Evolutionary conservation across 2,113 vertebrate genomes (phyloP), one percentile per base, ranked within the genome.

Genomic region (Oceanites oceanicus): DNA sequence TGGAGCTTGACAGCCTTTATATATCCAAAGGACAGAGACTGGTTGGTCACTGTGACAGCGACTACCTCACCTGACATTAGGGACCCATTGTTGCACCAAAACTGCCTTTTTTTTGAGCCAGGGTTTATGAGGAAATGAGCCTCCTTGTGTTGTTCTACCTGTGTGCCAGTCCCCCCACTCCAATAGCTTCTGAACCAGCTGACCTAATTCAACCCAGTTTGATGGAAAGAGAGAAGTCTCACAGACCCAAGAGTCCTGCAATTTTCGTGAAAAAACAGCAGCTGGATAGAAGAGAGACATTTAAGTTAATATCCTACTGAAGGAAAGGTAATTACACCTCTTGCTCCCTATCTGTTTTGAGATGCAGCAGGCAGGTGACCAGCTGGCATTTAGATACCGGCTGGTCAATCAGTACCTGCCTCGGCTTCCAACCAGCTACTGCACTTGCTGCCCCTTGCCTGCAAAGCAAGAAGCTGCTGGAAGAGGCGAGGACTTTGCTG

Each of bases 261-360:
- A 36, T 95, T 94, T 87, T 95, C 7, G 6, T 59, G 61, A 58
- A 50, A 72, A 93, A 70, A 29, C 62, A 94, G 72, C 93, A 92
- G 76, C 27, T 92, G 70, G 76, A 34, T 36, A 49, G 80, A 74
- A 91, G 59, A 78, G 79, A 89, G 86, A 85, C 36, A 62, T 94
- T 93, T 86, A 49, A 86, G 86, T 90, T 90, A 88, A 92, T 86
- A 76, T 77, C 70, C 75, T 80, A 3, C 52, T 86, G 75, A 66
- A 86, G 86, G 79, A 18, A 45, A 86, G 75, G 88, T 80, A 88
- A 91, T 96, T 80, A 62, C 67, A 92, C 59, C 95, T 94, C 86
- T 68, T 90, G 86, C 79, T 96, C 88, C 56, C 68, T 62, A 34
- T 40, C 88, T 93, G 0, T 53, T 93, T 45, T 61, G 75, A 45